A percentile compares a stretch with the other conserved stretches of the same genome.
Conservation (phyloP, 2,797 vertebrate species). For the Ctenochaetus hawaiiensis region DNA sequence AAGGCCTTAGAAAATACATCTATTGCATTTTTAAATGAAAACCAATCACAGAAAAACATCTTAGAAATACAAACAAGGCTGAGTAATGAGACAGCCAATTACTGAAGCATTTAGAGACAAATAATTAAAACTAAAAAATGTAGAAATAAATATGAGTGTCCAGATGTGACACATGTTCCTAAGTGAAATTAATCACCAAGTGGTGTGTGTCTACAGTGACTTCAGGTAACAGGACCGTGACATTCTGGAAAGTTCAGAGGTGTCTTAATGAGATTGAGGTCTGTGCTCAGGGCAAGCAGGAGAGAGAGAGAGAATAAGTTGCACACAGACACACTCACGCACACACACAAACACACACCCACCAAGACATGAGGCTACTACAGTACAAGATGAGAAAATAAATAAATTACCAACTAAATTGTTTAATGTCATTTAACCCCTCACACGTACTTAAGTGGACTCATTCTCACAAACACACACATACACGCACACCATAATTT, state of each 20-base stretch:
- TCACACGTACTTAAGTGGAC: background rate
- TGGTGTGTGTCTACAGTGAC: constrained; percentile 12
- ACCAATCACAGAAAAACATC: background rate
- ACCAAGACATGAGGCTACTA: constrained; percentile 7
- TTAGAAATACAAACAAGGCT: constrained; percentile 16
- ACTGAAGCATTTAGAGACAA: background rate
- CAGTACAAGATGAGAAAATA: constrained; percentile 42
- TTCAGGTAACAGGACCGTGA: constrained; percentile 68
- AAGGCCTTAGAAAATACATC: background rate
- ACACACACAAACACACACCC: constrained; percentile 7
- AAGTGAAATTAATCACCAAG: constrained; percentile 46
- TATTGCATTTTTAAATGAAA: background rate
- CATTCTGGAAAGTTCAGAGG: constrained; percentile 78
- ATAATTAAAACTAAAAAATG: background rate
- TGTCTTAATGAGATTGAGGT: constrained; percentile 75
- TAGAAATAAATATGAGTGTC: constrained; percentile 31
- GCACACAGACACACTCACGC: background rate
- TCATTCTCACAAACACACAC: background rate
- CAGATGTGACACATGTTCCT: constrained; percentile 36
- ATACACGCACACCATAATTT: background rate
- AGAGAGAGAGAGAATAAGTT: background rate
- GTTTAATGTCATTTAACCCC: constrained; percentile 57
- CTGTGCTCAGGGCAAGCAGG: constrained; percentile 27
- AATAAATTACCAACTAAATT: constrained; percentile 40
- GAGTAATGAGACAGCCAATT: background rate